Base-by-base conservation (phyloP, 2,113 vertebrate species). In the Cottus gobio region DNA sequence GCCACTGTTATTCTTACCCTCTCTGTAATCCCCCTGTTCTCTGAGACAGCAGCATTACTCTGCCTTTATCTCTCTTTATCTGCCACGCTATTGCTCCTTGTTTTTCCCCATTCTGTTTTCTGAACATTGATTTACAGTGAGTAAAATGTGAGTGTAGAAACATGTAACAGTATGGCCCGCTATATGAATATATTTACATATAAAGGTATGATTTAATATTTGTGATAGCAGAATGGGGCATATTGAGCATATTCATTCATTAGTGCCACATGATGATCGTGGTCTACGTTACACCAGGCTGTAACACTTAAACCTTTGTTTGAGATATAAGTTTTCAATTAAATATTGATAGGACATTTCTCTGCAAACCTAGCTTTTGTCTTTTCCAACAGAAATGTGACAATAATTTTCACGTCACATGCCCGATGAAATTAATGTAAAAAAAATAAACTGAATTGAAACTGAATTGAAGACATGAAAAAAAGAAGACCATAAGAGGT, bases 21-120 rank as follows among this genome's bases (percentile, higher is more conserved):
- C 18, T 48, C 37, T 20, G 8, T 48, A 48, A 64, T 52, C 31
- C 52, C 4, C 2, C 39, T 56, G 48, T 48, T 39, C 30, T 48
- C 66, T 57, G 65, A 75, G 16, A 39, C 58, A 64, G 39, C 48
- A 70, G 10, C 12, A 37, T 30, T 37, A 34, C 15, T 61, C 78
- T 54, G 54, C 34, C 13, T 26, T 34, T 46, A 48, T 61, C 30
- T 22, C 70, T 50, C 22, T 48, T 63, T 22, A 74, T 50, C 10
- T 39, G 20, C n/a, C 15, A 4, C 5, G 2, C 11, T 4, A 9
- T 54, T 39, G 8, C 15, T 28, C 5, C 11, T 39, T 57, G n/a
- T 52, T 34, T 46, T 26, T 69, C 22, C 42, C 42, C 10, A 8
- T 37, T 37, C 36, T 9, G 36, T 37, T 9, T 37, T 37, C 36